Evolutionary conservation across 2,888 invertebrate genomes (phyloP).

Genomic region (Nomada ferruginata): DNA sequence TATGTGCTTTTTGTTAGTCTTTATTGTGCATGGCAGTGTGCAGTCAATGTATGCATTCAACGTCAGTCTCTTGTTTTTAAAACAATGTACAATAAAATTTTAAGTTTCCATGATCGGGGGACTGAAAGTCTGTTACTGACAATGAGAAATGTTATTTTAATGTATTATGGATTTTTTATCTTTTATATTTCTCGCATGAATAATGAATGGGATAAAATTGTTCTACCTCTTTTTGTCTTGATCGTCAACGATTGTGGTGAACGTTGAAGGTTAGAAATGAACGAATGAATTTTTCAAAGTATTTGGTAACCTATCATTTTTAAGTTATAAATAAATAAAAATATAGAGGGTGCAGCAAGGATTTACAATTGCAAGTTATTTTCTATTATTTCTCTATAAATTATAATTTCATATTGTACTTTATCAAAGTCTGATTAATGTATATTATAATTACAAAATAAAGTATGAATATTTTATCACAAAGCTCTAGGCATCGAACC

Average conservation of each 20-base stretch:
- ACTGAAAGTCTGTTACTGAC: slow-evolving; percentile 4
- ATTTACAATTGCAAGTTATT: not conserved
- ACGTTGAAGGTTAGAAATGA: not conserved
- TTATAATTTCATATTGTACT: not conserved
- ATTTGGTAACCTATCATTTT: slow-evolving; percentile 18
- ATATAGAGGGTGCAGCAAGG: too few species aligned
- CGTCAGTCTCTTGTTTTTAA: slow-evolving; percentile 11
- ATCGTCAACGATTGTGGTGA: not conserved
- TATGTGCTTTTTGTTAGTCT: slow-evolving; percentile 1
- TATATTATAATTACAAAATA: too few species aligned
- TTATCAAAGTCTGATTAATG: not conserved
- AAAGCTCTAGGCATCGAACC: too few species aligned
- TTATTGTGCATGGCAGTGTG: slow-evolving; percentile 3
- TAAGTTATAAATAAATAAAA: slow-evolving; percentile 1
- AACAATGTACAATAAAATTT: slow-evolving; percentile 3
- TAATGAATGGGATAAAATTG: slow-evolving; percentile 10
- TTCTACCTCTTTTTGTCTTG: too few species aligned
- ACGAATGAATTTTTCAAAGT: not conserved
- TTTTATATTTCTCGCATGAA: not conserved
- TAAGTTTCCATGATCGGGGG: slow-evolving; percentile 12
- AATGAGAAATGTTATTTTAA: slow-evolving; percentile 14
- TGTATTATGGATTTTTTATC: slow-evolving; percentile 11
- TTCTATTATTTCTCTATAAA: not conserved
- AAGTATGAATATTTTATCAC: too few species aligned
- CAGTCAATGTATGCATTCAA: slow-evolving; percentile 28